Evolutionary conservation across 2,113 vertebrate genomes (phyloP), one percentile per base, ranked within the genome.

Genomic region (Lucifuga dentata): DNA sequence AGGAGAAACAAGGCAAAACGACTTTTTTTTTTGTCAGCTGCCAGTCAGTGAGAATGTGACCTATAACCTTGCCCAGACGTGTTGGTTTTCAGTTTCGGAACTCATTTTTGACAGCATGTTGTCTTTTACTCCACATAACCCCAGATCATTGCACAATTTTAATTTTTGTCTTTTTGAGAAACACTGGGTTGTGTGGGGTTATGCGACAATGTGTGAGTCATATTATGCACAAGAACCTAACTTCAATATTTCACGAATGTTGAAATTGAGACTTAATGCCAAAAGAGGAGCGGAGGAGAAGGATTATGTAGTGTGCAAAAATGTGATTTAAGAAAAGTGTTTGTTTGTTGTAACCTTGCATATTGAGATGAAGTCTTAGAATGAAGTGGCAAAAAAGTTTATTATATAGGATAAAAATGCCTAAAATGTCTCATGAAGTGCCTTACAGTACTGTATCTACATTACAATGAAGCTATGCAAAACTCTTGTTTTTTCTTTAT

Each of bases 401-500:
- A 85, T 86, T 75, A 76, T 84, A 72, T 89, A 58, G 67, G 75
- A 79, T 82, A 77, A 85, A 87, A 90, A 90, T 88, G 85, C 89
- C 90, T 92, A 87, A 46, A 80, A 84, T 83, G 80, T 76, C 79
- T 90, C 87, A 88, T 89, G 58, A 93, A 93, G 97, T 99, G 97
- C 97, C 97, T 98, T 99, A 90, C 68, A 80, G 86, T 87, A 90
- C 85, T 87, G 80, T 90, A 95, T 94, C 93, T 88, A 92, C 95
- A 94, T 93, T 92, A 95, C 94, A 94, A 95, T 93, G 92, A 92
- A 96, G 96, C 97, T 98, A 99, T 98, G 97, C 97, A 99, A 99
- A 92, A 84, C 64, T 69, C 85, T 73, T 67, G 73, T 80, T 78
- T 57, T 86, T 92, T 89, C 79, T 92, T 93, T 93, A 90, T 93